These are phyloP conservation scores for Dicerorhinus sumatrensis DNA, from an alignment of 2,113 vertebrate genomes.

Conservation along the genomic window DNA sequence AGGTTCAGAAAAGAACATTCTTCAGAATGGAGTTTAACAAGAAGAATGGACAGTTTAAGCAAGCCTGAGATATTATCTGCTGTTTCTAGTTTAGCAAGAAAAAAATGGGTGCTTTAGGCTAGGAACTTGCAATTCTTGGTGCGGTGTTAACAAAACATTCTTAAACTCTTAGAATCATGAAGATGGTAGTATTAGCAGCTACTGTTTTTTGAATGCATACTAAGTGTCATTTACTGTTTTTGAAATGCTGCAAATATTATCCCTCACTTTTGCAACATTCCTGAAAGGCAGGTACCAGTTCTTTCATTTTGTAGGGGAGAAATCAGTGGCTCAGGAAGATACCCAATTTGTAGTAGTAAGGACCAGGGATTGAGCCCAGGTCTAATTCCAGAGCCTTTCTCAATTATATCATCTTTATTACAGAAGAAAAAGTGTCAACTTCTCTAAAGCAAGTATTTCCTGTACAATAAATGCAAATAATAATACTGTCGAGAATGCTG, in stretches of 20 bases:
- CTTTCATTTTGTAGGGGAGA: background rate
- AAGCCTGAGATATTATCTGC: background rate
- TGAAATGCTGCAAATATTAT: background rate
- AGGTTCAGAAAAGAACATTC: background rate
- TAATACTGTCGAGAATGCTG: background rate
- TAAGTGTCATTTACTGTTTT: constrained; percentile 5
- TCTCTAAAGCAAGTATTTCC: background rate
- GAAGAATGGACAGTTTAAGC: background rate
- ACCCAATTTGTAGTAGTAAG: background rate
- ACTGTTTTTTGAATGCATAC: background rate
- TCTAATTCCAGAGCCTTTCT: background rate
- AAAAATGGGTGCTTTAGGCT: background rate
- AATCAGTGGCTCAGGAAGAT: background rate
- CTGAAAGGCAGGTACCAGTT: background rate
- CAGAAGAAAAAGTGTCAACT: background rate
- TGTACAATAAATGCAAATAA: background rate
- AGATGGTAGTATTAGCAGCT: background rate
- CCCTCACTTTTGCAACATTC: background rate
- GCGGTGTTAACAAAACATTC: background rate
- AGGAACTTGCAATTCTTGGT: background rate
- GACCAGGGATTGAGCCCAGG: background rate
- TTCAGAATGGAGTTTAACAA: background rate
- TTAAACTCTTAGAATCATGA: background rate
- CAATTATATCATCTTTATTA: background rate
- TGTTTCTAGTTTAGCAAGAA: background rate